A percentile compares a stretch with the other conserved stretches of the same genome.
Evolutionary conservation across 2,888 invertebrate genomes (phyloP).

Genomic region (Megamerina dolium): DNA sequence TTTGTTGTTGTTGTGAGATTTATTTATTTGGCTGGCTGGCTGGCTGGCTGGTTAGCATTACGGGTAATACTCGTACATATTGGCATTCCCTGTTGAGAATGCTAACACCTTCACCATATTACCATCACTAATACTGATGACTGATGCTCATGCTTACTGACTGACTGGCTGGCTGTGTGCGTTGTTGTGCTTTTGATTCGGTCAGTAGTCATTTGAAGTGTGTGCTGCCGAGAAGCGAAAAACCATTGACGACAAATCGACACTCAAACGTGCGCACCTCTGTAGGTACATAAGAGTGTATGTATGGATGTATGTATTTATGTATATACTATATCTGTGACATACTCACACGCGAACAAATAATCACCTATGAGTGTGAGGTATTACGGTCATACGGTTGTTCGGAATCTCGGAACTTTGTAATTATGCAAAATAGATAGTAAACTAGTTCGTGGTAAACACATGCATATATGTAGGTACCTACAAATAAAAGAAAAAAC

Average conservation of each 20-base stretch:
- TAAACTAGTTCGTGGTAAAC: too few relatives aligned
- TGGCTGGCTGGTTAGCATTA: too few relatives aligned
- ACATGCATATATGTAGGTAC: neutral
- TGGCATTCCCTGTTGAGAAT: slow-evolving; percentile 16
- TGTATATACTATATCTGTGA: slow-evolving; percentile 3
- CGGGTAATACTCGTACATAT: too few relatives aligned
- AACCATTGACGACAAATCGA: slow-evolving; percentile 7
- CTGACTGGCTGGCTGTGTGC: slow-evolving; percentile 7
- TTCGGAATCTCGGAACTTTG: too few relatives aligned
- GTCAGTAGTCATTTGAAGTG: slow-evolving; percentile 9
- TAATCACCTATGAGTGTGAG: too few relatives aligned
- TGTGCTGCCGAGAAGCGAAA: slow-evolving; percentile 15
- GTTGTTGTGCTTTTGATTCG: slow-evolving; percentile 12
- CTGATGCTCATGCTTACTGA: too few relatives aligned
- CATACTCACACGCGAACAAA: slow-evolving; percentile 1
- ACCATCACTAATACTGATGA: too few relatives aligned
- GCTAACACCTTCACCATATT: too few relatives aligned
- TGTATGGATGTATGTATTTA: neutral
- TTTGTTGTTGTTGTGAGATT: slow-evolving; percentile 8
- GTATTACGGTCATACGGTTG: too few relatives aligned
- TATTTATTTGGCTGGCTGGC: neutral
- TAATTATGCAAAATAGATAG: too few relatives aligned
- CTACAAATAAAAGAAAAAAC: neutral
- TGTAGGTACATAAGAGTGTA: neutral
- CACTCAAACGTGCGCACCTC: slow-evolving; percentile 1